Percentiles rank a stretch among this genome's conserved stretches.
phyloP scores from a whole-genome alignment of 2,113 vertebrate genomes.

The Oreotrochilus melanogaster region DNA sequence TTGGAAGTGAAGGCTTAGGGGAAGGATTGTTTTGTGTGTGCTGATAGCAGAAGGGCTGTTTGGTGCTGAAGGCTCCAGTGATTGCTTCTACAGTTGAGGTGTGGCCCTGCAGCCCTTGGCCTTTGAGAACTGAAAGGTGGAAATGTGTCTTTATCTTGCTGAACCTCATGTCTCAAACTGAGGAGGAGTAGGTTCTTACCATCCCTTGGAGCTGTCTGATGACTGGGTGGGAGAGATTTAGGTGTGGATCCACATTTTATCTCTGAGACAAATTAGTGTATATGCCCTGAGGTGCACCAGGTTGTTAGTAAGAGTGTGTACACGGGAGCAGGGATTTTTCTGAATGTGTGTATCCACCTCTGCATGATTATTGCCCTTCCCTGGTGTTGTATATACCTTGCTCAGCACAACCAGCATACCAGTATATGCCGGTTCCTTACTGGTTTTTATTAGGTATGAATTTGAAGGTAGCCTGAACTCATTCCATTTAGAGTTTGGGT shows the following conservation, averaged over 20 bases:
- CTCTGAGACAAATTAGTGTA: not conserved
- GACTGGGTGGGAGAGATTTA: not conserved
- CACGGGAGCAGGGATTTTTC: not conserved
- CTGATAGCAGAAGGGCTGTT: not conserved
- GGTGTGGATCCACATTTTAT: not conserved
- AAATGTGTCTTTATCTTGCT: not conserved
- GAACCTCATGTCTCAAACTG: not conserved
- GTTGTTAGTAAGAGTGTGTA: not conserved
- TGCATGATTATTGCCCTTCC: not conserved
- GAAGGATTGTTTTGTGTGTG: not conserved
- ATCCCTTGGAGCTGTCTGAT: not conserved
- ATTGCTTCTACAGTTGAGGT: not conserved
- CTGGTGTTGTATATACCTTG: not conserved
- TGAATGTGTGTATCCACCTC: not conserved
- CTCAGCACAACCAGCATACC: not conserved
- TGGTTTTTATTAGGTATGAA: not conserved
- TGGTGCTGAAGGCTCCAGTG: not conserved
- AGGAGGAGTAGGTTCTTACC: not conserved
- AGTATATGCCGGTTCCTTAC: not conserved
- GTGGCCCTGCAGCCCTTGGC: not conserved
- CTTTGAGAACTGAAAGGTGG: not conserved
- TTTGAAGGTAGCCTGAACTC: not conserved
- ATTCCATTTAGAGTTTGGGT: not conserved
- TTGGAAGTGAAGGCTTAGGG: slow-evolving; percentile 4
- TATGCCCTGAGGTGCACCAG: not conserved